Evolutionary conservation across 2,113 vertebrate species (phyloP).

Genomic region (Tor tambroides): DNA sequence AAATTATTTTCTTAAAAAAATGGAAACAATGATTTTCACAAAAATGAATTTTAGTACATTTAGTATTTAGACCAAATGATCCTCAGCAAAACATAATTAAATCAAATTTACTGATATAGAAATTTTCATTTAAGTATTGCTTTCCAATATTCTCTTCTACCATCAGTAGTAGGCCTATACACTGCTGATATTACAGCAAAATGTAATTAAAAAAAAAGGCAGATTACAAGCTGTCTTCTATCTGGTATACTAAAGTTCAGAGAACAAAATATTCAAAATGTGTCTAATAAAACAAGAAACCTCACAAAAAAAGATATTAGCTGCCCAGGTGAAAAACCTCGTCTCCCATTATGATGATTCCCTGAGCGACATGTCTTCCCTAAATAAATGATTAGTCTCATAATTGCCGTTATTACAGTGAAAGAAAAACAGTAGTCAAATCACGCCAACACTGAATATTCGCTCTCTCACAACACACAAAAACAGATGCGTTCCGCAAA

Average conservation of each 20-base stretch:
- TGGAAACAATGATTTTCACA: too few species aligned
- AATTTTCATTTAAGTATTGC: background rate
- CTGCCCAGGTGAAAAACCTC: background rate
- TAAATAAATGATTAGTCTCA: conserved; percentile 58
- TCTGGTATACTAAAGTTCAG: background rate
- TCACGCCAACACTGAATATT: conserved; percentile 30
- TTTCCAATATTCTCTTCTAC: background rate
- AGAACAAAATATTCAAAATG: background rate
- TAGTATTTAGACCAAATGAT: background rate
- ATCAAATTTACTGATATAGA: background rate
- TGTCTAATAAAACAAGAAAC: conserved; percentile 9
- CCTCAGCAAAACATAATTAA: background rate
- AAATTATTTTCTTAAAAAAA: background rate
- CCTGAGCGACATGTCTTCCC: conserved; percentile 26
- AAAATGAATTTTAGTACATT: too few species aligned
- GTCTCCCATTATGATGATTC: conserved; percentile 23
- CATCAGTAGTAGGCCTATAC: background rate
- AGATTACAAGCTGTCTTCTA: background rate
- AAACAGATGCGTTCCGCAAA: conserved; percentile 43
- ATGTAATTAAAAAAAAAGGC: background rate
- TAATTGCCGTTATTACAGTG: conserved; percentile 51
- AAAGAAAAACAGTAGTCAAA: conserved; percentile 52
- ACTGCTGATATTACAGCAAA: background rate
- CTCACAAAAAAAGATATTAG: background rate
- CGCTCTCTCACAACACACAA: conserved; percentile 39